Evolutionary conservation across 2,113 vertebrate species (phyloP).

Genomic region (Acrocephalus kingi): DNA sequence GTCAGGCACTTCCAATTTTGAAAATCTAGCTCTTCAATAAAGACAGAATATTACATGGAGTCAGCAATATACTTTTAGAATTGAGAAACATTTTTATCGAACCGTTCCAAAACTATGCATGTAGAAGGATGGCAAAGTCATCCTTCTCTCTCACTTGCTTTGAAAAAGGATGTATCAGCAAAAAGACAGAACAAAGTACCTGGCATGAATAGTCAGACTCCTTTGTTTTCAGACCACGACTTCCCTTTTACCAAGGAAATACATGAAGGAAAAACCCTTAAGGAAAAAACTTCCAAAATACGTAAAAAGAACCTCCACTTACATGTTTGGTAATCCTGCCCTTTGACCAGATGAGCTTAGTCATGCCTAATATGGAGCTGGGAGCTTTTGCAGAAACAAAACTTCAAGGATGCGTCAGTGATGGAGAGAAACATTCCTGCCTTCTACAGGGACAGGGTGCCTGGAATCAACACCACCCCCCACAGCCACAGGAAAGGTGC

Average conservation of each 20-base stretch:
- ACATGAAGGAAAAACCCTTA: not conserved
- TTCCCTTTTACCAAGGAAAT: not conserved
- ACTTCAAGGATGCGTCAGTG: not conserved
- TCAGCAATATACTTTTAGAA: not conserved
- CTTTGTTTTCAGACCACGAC: rapidly evolving
- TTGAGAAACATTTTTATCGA: not conserved
- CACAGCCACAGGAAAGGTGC: not conserved
- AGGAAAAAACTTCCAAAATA: not conserved
- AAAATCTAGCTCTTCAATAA: not conserved
- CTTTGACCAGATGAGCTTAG: not conserved
- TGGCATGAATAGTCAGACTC: not conserved
- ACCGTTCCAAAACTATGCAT: not conserved
- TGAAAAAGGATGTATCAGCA: not conserved
- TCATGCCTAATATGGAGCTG: not conserved
- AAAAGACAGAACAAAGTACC: not conserved
- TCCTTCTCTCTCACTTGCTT: not conserved
- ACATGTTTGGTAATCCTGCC: not conserved
- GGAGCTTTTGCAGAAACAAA: not conserved
- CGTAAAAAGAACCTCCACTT: not conserved
- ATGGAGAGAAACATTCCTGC: not conserved
- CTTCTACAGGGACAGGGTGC: not conserved
- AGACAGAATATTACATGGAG: not conserved
- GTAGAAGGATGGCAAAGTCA: not conserved
- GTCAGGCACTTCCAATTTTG: not conserved
- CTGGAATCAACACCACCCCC: rapidly evolving